Conservation (phyloP, 2,888 invertebrate genomes). For the Tetrapedia diversipes region DNA sequence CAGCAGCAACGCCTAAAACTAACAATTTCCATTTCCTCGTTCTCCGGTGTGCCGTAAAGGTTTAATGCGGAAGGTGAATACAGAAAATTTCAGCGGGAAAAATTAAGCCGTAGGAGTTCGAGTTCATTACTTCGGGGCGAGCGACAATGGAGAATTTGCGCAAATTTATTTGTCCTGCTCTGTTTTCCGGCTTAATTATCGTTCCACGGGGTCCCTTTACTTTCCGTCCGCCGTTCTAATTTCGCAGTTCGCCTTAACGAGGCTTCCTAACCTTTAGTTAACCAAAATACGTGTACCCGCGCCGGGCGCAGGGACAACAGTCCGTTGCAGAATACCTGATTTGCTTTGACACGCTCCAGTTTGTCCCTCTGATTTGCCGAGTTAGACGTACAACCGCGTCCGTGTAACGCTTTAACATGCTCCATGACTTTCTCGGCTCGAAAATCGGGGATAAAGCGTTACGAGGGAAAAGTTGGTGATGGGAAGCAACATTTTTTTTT, state of each 20-base stretch:
- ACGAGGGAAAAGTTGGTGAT: too few species aligned
- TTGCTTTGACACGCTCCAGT: slow-evolving; percentile 31
- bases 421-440: background rate
- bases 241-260: background rate
- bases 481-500: too few species aligned
- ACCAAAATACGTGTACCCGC: background rate
- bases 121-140: too few species aligned
- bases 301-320: background rate
- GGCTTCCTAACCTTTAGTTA: background rate
- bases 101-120: too few species aligned
- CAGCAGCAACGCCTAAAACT: too few species aligned
- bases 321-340: slow-evolving; percentile 10
- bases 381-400: slow-evolving; percentile 2
- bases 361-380: slow-evolving; percentile 22
- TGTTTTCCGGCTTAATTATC: background rate
- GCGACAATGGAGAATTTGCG: too few species aligned
- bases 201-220: background rate
- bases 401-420: slow-evolving; percentile 35
- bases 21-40: too few species aligned
- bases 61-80: too few species aligned
- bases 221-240: background rate
- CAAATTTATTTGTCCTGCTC: background rate
- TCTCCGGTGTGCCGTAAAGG: too few species aligned
- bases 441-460: background rate
- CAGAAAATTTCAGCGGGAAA: too few species aligned